A percentile compares a stretch with the other conserved stretches of the same genome.
Evolutionary conservation across 2,888 invertebrate genomes (phyloP).

Genomic region (Lottia gigantea): DNA sequence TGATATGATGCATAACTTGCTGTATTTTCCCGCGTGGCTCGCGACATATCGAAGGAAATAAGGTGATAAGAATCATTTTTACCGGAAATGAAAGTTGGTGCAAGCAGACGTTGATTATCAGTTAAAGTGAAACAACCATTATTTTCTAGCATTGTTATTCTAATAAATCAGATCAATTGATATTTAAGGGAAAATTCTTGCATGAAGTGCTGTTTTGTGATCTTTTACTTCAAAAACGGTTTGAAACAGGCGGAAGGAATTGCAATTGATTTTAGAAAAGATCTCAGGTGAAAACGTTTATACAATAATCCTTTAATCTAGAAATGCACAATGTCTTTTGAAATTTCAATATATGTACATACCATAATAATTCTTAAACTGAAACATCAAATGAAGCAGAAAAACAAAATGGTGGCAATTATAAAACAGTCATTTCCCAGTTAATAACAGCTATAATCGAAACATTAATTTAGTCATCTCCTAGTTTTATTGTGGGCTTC

Average conservation of each 20-base stretch:
- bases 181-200: no score
- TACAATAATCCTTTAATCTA: no score
- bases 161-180: no score
- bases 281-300: no score
- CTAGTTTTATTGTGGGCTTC: background rate
- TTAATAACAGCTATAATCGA: slow-evolving; percentile 1
- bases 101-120: slow-evolving; percentile 18
- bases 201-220: no score
- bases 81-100: slow-evolving; percentile 26
- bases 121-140: slow-evolving; percentile 10
- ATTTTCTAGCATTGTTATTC: background rate
- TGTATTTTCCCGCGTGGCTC: slow-evolving; percentile 17
- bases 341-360: no score
- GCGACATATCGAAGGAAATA: slow-evolving; percentile 18
- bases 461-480: slow-evolving; percentile 10
- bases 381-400: background rate
- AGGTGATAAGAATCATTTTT: slow-evolving; percentile 19
- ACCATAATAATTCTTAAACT: no score
- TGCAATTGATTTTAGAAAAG: no score
- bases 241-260: no score
- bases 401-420: slow-evolving; percentile 7
- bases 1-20: slow-evolving; percentile 25
- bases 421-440: background rate
- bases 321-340: no score
- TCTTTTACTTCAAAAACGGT: no score